Percentiles rank a stretch among this genome's conserved stretches.
These are phyloP conservation scores for Sciurus vulgaris DNA, from an alignment of 2,797 vertebrate genomes.

Conservation along the genomic window DNA sequence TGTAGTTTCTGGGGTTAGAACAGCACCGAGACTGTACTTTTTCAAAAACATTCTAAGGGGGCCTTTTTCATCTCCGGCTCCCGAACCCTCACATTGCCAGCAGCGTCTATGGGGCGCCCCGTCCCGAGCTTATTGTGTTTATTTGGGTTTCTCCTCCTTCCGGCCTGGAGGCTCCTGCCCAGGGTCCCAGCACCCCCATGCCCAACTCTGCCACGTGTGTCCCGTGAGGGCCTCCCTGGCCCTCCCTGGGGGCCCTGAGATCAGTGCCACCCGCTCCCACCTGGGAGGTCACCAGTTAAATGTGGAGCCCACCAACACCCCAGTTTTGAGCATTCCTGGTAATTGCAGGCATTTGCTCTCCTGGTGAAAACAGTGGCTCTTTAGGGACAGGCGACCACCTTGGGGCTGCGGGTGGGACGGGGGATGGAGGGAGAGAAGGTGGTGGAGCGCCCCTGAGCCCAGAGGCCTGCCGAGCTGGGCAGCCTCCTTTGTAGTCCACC, in stretches of 20 bases:
- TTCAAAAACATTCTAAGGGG: not conserved
- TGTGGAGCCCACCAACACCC: not conserved
- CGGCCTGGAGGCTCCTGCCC: not conserved
- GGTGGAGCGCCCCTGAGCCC: not conserved
- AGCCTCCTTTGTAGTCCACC: conserved; percentile 45
- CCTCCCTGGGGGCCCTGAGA: not conserved
- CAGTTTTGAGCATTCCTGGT: not conserved
- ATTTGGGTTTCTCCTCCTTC: not conserved
- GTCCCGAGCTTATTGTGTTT: not conserved
- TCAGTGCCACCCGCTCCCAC: not conserved
- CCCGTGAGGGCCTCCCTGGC: not conserved
- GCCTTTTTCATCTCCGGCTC: not conserved
- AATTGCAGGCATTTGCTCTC: not conserved
- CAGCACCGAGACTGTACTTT: not conserved
- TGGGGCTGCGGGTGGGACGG: rapidly evolving
- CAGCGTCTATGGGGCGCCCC: not conserved
- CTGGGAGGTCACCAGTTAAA: conserved; percentile 46
- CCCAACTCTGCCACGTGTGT: rapidly evolving
- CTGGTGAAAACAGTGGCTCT: not conserved
- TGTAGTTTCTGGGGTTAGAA: conserved; percentile 64
- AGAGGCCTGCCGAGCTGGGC: not conserved
- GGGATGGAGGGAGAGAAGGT: not conserved
- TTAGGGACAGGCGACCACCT: rapidly evolving
- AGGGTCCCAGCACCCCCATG: not conserved
- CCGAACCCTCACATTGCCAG: not conserved